Evolutionary conservation across 2,888 invertebrate species (phyloP).

Genomic region (Copidosoma aretas): DNA sequence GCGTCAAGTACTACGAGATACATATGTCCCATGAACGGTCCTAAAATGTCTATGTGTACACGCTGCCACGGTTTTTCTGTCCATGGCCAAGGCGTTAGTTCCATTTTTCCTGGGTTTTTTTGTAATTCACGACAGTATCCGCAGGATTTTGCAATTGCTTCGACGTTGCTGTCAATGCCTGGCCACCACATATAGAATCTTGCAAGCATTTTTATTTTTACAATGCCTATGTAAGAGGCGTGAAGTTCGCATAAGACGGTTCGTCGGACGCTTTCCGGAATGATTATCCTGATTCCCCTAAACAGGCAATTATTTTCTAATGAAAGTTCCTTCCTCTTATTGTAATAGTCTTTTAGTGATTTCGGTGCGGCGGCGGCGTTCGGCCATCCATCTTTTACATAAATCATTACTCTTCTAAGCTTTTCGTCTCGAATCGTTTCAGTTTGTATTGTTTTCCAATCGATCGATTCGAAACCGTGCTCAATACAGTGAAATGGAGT

Average conservation of each 20-base stretch:
- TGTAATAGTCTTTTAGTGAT: conserved; percentile 14
- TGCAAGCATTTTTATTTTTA: conserved; percentile 32
- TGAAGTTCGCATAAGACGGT: conserved; percentile 2
- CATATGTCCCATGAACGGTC: conserved; percentile 26
- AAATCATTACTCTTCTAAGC: conserved; percentile 8
- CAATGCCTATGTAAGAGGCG: conserved; percentile 28
- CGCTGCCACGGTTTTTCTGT: conserved; percentile 29
- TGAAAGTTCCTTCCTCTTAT: neutral
- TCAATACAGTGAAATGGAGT: conserved; percentile 20
- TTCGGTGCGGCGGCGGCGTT: conserved; percentile 9
- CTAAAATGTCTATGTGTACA: conserved; percentile 34
- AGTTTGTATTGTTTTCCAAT: conserved; percentile 23
- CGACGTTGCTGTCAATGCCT: conserved; percentile 14
- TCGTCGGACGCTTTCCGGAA: conserved; percentile 18
- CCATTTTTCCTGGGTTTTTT: conserved; percentile 17
- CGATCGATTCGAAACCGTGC: neutral
- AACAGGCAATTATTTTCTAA: conserved; percentile 25
- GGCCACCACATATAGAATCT: conserved; percentile 36
- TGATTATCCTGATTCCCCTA: conserved; percentile 29
- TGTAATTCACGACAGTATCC: conserved; percentile 18
- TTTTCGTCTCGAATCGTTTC: conserved; percentile 3
- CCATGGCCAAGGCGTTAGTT: conserved; percentile 34
- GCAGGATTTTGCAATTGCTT: conserved; percentile 13
- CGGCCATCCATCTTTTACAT: conserved; percentile 26
- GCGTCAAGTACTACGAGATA: conserved; percentile 13